Conservation (phyloP, 1,140 invertebrate genomes). For the Melitaea cinxia region DNA sequence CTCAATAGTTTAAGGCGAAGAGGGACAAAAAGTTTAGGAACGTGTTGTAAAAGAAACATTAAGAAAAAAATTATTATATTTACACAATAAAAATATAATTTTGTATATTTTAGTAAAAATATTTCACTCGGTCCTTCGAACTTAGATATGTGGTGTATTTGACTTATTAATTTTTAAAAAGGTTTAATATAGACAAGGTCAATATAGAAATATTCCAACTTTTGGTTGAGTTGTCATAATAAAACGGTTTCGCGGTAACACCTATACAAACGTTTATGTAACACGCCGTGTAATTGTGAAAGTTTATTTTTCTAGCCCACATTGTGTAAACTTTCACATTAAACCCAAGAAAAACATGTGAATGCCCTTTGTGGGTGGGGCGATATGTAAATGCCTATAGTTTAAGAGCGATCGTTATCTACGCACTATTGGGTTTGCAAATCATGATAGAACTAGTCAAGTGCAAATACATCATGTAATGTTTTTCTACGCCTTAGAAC, state of each 20-base stretch:
- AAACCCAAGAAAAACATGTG: slow-evolving; percentile 33
- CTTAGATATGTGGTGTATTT: no score
- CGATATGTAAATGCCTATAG: slow-evolving; percentile 40
- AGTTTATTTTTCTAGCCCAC: slow-evolving; percentile 45
- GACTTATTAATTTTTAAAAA: no score
- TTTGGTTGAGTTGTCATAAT: slow-evolving; percentile 11
- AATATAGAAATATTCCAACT: slow-evolving; percentile 16
- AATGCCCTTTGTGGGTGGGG: slow-evolving; percentile 36
- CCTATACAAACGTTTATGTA: slow-evolving; percentile 37
- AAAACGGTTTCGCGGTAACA: slow-evolving; percentile 23
- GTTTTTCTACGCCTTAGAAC: background rate
- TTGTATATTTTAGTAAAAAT: no score
- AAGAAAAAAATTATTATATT: background rate
- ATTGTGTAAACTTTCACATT: slow-evolving; percentile 44
- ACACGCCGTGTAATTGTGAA: slow-evolving; percentile 16
- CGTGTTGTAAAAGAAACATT: background rate
- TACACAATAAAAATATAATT: background rate
- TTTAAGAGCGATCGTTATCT: slow-evolving; percentile 36
- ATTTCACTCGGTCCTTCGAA: no score
- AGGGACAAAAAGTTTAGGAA: slow-evolving; percentile 8
- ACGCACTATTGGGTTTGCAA: slow-evolving; percentile 47
- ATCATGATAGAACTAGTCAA: slow-evolving; percentile 34
- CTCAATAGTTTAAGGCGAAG: slow-evolving; percentile 22
- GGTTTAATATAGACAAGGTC: background rate
- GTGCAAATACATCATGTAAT: slow-evolving; percentile 18